A percentile compares a stretch with the other conserved stretches of the same genome.
Evolutionary conservation across 2,888 invertebrate species (phyloP).

Genomic region (Epsilonema sp.): DNA sequence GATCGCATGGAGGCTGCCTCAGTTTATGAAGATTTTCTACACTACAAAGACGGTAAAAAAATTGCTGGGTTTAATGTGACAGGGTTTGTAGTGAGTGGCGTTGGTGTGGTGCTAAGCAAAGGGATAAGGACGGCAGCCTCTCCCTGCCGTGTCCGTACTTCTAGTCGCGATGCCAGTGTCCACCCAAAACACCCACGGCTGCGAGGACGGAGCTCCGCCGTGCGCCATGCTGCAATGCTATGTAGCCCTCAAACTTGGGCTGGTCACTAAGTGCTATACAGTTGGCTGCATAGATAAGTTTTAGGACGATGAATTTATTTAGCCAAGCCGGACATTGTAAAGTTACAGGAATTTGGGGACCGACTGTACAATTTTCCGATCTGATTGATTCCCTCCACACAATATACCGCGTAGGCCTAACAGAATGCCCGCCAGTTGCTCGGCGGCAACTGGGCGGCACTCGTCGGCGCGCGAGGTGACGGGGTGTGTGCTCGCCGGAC

Average conservation of each 20-base stretch:
- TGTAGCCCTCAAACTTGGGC: no score
- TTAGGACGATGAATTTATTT: no score
- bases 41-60: slow-evolving; percentile 66
- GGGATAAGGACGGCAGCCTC: slow-evolving; percentile 66
- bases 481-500: slow-evolving; percentile 27
- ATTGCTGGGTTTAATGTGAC: slow-evolving; percentile 24
- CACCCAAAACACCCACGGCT: slow-evolving; percentile 73
- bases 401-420: slow-evolving; percentile 21
- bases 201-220: slow-evolving; percentile 57
- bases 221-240: no score
- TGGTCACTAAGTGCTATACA: no score
- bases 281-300: no score
- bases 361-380: no score
- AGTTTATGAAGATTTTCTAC: slow-evolving; percentile 61
- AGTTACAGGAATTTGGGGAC: no score
- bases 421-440: slow-evolving; percentile 33
- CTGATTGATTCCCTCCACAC: no score
- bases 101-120: slow-evolving; percentile 66
- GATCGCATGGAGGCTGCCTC: slow-evolving; percentile 73
- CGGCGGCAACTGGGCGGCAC: slow-evolving; percentile 34
- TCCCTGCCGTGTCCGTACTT: slow-evolving; percentile 37
- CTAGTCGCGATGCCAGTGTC: slow-evolving; percentile 66
- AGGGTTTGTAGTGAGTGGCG: slow-evolving; percentile 41
- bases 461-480: slow-evolving; percentile 35
- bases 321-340: no score